Conservation (phyloP, 2,113 vertebrate genomes). For the Micronycteris hirsuta region DNA sequence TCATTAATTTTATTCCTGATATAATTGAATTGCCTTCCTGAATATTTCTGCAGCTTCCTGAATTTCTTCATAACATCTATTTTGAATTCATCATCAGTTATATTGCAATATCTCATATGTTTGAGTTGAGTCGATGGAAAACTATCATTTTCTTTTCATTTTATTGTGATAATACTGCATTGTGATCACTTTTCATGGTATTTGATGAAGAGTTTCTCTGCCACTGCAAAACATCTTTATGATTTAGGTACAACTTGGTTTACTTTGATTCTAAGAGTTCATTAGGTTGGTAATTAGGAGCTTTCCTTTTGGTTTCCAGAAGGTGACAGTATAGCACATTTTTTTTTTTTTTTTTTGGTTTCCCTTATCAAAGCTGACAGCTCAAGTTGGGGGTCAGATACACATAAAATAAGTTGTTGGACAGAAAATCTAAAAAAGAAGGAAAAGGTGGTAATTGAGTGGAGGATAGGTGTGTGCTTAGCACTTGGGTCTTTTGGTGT, state of each 20-base stretch:
- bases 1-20: not conserved
- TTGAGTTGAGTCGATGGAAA: not conserved
- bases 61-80: not conserved
- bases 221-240: not conserved
- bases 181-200: not conserved
- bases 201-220: not conserved
- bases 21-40: not conserved
- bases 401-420: not conserved
- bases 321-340: not conserved
- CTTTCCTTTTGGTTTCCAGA: not conserved
- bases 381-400: not conserved
- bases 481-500: not conserved
- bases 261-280: not conserved
- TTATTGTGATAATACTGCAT: not conserved
- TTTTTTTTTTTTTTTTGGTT: not conserved
- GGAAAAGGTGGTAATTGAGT: not conserved
- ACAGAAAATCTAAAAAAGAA: too few species aligned
- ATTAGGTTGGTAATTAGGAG: not conserved
- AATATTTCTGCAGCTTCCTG: not conserved
- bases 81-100: not conserved
- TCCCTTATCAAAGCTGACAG: not conserved
- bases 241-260: not conserved
- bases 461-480: not conserved
- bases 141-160: not conserved
- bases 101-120: not conserved